Percentiles rank a stretch among this genome's conserved stretches.
These are phyloP conservation scores for Tenodera sinensis DNA, from an alignment of 2,888 invertebrate genomes.

Conservation along the genomic window DNA sequence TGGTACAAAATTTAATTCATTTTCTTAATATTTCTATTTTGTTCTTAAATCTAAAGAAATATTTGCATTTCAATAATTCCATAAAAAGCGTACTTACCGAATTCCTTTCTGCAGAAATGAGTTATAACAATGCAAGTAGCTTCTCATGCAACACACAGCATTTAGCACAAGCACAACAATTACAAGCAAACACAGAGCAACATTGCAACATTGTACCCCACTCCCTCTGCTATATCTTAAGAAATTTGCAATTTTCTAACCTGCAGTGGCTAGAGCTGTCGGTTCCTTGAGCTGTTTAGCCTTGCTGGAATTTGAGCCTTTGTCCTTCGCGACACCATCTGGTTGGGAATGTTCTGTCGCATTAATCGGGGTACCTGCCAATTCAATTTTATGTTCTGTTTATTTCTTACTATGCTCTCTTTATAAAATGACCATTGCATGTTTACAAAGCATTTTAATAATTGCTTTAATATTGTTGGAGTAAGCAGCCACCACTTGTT, in stretches of 20 bases:
- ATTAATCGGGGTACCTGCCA: constrained; percentile 25
- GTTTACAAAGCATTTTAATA: neutral
- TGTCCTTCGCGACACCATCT: constrained; percentile 17
- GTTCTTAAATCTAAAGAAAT: too few relatives aligned
- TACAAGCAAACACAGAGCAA: neutral
- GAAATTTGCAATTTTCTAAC: constrained; percentile 43
- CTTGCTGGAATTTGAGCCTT: constrained; percentile 24
- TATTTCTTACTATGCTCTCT: neutral
- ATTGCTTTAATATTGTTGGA: neutral
- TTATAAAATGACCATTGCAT: neutral
- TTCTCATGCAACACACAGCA: neutral
- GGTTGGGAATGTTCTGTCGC: constrained; percentile 21
- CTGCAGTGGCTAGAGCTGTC: constrained; percentile 68
- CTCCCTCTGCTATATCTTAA: neutral
- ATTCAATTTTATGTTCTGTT: neutral
- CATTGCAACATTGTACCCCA: neutral
- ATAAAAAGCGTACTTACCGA: neutral
- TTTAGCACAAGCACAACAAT: neutral
- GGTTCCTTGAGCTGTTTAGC: constrained; percentile 54
- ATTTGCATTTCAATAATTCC: too few relatives aligned
- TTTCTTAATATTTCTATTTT: too few relatives aligned
- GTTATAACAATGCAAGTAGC: neutral
- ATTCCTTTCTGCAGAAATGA: neutral
- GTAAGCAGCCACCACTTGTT: neutral
- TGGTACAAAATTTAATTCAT: too few relatives aligned